These are phyloP conservation scores for Tupiocoris notatus DNA, from an alignment of 2,888 invertebrate genomes.

Conservation along the genomic window DNA sequence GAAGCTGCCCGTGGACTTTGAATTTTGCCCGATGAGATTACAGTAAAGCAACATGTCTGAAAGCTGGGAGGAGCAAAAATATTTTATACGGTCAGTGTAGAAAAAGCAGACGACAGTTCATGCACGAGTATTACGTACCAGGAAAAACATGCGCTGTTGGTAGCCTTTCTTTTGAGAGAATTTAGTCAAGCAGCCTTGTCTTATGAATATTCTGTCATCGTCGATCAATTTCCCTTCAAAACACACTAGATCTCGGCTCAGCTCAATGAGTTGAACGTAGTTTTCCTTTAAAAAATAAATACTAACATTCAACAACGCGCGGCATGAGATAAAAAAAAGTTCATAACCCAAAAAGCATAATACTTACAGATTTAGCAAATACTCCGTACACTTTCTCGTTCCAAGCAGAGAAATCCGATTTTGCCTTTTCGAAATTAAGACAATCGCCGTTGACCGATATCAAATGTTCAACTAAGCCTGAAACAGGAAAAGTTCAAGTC, in stretches of 20 bases:
- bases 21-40: slow-evolving; percentile 73
- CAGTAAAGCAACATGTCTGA: slow-evolving; percentile 87
- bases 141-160: slow-evolving; percentile 94
- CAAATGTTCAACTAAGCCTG: slow-evolving; percentile 55
- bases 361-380: slow-evolving; percentile 24
- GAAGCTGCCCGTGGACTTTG: slow-evolving; percentile 85
- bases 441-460: slow-evolving; percentile 18
- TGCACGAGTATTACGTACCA: slow-evolving; percentile 61
- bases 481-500: background rate
- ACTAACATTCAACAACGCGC: too few species aligned
- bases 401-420: slow-evolving; percentile 12
- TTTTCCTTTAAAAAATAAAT: slow-evolving; percentile 66
- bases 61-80: slow-evolving; percentile 65
- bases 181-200: slow-evolving; percentile 94
- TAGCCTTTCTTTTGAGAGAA: slow-evolving; percentile 85
- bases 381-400: slow-evolving; percentile 21
- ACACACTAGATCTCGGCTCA: slow-evolving; percentile 83
- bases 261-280: slow-evolving; percentile 78
- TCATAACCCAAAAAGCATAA: background rate
- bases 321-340: background rate
- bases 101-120: background rate
- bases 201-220: slow-evolving; percentile 76
- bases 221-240: slow-evolving; percentile 75
- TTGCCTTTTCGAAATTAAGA: slow-evolving; percentile 15
- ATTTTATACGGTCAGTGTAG: background rate